Conservation (phyloP, 92 coral and sea anemone species). For the Epizoanthus scotinus region DNA sequence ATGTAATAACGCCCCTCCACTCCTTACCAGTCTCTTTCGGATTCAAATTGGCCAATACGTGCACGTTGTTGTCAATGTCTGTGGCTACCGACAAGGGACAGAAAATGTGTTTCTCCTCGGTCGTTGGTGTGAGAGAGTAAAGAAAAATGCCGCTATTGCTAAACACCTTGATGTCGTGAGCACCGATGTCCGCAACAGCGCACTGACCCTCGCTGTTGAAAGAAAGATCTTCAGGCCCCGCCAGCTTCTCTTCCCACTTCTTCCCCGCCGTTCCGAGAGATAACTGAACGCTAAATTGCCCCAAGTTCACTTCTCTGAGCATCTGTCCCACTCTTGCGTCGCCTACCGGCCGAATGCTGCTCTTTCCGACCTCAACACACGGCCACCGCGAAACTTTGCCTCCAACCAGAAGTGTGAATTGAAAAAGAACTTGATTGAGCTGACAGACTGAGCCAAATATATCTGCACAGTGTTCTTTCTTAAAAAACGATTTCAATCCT, state of each 20-base stretch:
- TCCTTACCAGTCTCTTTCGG: constrained; percentile 17
- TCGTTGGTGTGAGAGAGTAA: constrained; percentile 5
- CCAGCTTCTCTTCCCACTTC: constrained; percentile 7
- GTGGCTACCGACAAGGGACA: constrained; percentile 35
- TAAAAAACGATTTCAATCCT: constrained; percentile 34
- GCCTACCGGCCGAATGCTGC: constrained; percentile 24
- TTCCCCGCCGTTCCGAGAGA: constrained; percentile 18
- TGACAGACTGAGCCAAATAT: constrained; percentile 30
- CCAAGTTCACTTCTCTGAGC: constrained; percentile 28
- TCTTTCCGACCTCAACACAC: constrained; percentile 18
- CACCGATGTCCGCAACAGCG: constrained; percentile 11
- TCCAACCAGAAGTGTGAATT: constrained; percentile 15
- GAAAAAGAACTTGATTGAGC: constrained; percentile 21
- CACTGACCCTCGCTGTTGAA: constrained; percentile 22
- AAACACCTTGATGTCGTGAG: constrained; percentile 23
- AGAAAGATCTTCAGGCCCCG: constrained; percentile 19
- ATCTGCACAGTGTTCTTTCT: constrained; percentile 27
- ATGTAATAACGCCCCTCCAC: constrained; percentile 30
- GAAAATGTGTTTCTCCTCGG: constrained; percentile 9
- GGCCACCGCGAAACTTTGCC: constrained; percentile 16
- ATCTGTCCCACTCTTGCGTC: constrained; percentile 34
- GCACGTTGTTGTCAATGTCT: constrained; percentile 3
- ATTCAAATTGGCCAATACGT: constrained; percentile 29
- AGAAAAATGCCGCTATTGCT: constrained; percentile 1
- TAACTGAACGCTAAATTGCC: constrained; percentile 1